These are phyloP conservation scores for Trichonephila clavata DNA, from an alignment of 1,140 invertebrate species.

Conservation along the genomic window DNA sequence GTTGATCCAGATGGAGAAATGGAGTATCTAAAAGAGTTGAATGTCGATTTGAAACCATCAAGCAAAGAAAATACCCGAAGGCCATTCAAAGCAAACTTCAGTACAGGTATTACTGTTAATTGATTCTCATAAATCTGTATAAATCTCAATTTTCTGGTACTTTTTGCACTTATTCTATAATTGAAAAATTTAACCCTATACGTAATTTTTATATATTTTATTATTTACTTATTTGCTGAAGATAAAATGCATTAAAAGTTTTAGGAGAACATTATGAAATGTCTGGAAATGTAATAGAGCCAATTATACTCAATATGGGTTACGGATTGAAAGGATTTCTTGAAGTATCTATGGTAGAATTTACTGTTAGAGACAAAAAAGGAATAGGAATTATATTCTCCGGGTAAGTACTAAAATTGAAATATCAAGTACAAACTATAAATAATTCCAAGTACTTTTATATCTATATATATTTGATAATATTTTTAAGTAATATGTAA, in stretches of 20 bases:
- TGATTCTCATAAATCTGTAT: too few species aligned
- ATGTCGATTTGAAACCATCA: not conserved
- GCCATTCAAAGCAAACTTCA: not conserved
- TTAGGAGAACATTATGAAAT: conserved; percentile 7
- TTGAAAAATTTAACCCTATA: too few species aligned
- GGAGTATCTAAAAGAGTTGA: not conserved
- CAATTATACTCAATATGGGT: conserved; percentile 1
- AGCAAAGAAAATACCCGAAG: not conserved
- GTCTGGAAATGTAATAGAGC: not conserved
- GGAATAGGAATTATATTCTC: conserved; percentile 34
- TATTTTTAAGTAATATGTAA: too few species aligned
- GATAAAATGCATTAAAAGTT: not conserved
- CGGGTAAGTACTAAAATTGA: not conserved
- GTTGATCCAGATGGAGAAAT: not conserved
- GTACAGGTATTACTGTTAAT: not conserved
- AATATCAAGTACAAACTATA: not conserved
- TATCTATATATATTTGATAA: too few species aligned
- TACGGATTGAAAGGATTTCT: conserved; percentile 41
- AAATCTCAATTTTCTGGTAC: too few species aligned
- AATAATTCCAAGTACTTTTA: too few species aligned
- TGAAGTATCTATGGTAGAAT: conserved; percentile 37
- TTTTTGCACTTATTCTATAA: too few species aligned
- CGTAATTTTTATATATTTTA: too few species aligned
- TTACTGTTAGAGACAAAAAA: not conserved
- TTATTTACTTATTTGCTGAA: too few species aligned